A percentile compares a stretch with the other conserved stretches of the same genome.
Conservation (phyloP, 1,140 invertebrate species). For the Goniozus legneri region DNA sequence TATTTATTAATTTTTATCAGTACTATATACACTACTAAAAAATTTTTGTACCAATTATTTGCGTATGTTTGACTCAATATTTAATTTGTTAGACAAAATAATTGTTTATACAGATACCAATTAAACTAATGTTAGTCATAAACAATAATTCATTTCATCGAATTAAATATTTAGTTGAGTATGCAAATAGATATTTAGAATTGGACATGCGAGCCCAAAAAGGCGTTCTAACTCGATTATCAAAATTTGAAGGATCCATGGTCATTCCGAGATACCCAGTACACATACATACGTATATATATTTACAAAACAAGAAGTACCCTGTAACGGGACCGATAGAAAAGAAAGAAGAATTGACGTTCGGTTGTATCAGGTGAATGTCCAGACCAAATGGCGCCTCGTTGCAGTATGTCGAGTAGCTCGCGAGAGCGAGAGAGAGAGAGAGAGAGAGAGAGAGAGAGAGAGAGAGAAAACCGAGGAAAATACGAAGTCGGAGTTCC, state of each 20-base stretch:
- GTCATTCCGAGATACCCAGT: neutral
- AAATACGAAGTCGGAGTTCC: constrained; percentile 10
- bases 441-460: neutral
- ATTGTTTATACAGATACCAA: too few relatives aligned
- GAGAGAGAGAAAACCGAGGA: neutral
- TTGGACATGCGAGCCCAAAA: neutral
- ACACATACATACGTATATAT: neutral
- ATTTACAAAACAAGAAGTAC: neutral
- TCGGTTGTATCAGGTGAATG: constrained; percentile 24
- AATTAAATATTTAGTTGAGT: neutral
- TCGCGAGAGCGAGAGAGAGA: neutral
- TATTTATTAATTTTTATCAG: too few relatives aligned
- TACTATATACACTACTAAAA: too few relatives aligned
- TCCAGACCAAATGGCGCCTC: constrained; percentile 20
- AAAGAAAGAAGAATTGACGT: neutral
- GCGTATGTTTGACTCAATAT: too few relatives aligned
- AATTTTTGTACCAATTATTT: too few relatives aligned
- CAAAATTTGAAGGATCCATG: too few relatives aligned
- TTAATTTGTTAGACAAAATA: too few relatives aligned
- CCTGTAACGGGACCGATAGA: neutral
- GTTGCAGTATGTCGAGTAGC: neutral
- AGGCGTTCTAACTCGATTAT: too few relatives aligned
- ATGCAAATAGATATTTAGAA: neutral
- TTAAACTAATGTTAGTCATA: too few relatives aligned
- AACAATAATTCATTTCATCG: neutral